Evolutionary conservation across 2,113 vertebrate species (phyloP).

Genomic region (Chaetorhynchus papuensis): DNA sequence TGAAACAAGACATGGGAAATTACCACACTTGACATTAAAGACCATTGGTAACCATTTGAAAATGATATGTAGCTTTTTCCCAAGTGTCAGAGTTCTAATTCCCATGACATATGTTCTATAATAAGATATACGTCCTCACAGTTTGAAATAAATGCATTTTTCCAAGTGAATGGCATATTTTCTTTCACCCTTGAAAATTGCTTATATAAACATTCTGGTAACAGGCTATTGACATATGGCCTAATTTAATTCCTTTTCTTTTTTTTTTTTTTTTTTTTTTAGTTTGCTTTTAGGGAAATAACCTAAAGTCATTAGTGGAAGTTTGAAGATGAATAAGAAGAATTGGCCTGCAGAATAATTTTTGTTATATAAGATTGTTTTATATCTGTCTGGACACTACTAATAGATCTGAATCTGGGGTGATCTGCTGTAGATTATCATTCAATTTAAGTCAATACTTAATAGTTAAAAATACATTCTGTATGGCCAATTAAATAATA

Average conservation of each 20-base stretch:
- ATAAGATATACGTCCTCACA: not conserved
- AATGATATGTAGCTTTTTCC: not conserved
- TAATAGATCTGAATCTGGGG: not conserved
- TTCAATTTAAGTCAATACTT: not conserved
- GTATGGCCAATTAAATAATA: not conserved
- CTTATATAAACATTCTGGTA: conserved; percentile 38
- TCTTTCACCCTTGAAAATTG: conserved; percentile 24
- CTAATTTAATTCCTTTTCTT: not conserved
- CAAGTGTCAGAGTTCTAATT: not conserved
- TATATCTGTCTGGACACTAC: not conserved
- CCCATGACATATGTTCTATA: conserved; percentile 5
- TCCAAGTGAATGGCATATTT: conserved; percentile 19
- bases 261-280: not conserved
- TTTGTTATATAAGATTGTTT: not conserved
- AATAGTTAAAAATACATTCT: not conserved
- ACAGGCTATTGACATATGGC: conserved; percentile 17
- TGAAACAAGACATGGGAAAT: not conserved
- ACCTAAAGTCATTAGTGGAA: not conserved
- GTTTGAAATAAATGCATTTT: conserved; percentile 27
- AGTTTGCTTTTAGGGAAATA: not conserved
- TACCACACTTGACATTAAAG: not conserved
- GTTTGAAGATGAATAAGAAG: not conserved
- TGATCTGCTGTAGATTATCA: not conserved
- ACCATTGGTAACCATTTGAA: not conserved
- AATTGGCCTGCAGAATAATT: not conserved